phyloP scores from a whole-genome alignment of 2,888 invertebrate genomes.

The Cryptus armator region DNA sequence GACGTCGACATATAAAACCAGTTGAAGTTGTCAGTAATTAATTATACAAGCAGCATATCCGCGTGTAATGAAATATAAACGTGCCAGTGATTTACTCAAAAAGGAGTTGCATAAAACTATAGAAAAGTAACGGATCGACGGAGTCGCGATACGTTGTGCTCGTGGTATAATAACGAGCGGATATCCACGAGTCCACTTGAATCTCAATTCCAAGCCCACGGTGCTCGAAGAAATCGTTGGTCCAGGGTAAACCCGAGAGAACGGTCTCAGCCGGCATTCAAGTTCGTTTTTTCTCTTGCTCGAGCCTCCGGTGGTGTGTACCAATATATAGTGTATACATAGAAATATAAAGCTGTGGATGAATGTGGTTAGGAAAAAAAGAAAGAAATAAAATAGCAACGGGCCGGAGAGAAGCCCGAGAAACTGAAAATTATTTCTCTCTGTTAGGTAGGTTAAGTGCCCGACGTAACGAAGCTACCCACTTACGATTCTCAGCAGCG shows the following conservation, averaged over 20 bases:
- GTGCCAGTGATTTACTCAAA: background rate
- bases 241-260: conserved; percentile 23
- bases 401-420: conserved; percentile 35
- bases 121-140: conserved; percentile 52
- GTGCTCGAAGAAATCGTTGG: conserved; percentile 22
- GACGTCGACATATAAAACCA: background rate
- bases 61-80: conserved; percentile 1
- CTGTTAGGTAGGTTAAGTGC: conserved; percentile 70
- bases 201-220: conserved; percentile 27
- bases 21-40: background rate
- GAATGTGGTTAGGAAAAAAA: conserved; percentile 42
- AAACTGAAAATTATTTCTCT: conserved; percentile 69
- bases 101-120: conserved; percentile 55
- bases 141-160: conserved; percentile 31
- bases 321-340: background rate
- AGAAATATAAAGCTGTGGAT: conserved; percentile 37
- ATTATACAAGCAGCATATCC: conserved; percentile 4
- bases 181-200: conserved; percentile 61
- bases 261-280: conserved; percentile 23
- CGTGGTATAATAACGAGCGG: conserved; percentile 66
- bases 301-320: background rate
- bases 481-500: conserved; percentile 67
- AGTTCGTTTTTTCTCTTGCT: conserved; percentile 45
- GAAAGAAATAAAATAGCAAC: conserved; percentile 24
- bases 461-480: conserved; percentile 70